Conservation (phyloP, 2,113 vertebrate genomes). For the Trichomycterus rosablanca region DNA sequence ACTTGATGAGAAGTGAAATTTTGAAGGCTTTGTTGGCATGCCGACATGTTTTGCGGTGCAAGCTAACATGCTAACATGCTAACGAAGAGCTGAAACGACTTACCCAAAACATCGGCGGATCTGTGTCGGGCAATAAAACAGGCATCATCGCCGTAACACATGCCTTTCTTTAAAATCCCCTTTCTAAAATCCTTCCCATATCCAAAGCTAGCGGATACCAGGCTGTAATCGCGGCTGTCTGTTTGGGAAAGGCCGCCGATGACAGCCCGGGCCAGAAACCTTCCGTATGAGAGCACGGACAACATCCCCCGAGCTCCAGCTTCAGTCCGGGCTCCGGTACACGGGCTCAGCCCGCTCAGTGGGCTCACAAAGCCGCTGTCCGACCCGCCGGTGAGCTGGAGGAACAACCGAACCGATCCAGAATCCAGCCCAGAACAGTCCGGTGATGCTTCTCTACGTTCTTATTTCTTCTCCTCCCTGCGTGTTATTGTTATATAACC, state of each 20-base stretch:
- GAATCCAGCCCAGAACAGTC: no score
- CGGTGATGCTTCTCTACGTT: no score
- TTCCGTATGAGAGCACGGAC: slow-evolving; percentile 93
- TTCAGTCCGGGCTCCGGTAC: slow-evolving; percentile 9
- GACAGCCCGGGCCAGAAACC: slow-evolving; percentile 94
- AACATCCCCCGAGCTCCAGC: slow-evolving; percentile 73
- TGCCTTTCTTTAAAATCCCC: slow-evolving; percentile 94
- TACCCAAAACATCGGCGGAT: slow-evolving; percentile 88
- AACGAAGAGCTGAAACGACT: slow-evolving; percentile 38
- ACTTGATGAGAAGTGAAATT: neutral
- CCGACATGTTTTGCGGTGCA: neutral
- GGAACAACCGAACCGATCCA: no score
- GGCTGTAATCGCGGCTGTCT: slow-evolving; percentile 90
- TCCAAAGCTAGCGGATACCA: slow-evolving; percentile 91
- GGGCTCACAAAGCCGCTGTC: no score
- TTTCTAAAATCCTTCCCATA: slow-evolving; percentile 97
- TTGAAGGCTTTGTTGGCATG: neutral
- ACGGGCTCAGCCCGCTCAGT: neutral
- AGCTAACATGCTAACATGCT: no score
- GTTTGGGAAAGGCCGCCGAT: slow-evolving; percentile 94
- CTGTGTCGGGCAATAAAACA: slow-evolving; percentile 92
- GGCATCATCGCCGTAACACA: slow-evolving; percentile 96
- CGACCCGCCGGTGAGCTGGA: no score
- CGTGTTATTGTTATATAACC: no score
- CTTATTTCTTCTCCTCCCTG: no score